Percentiles rank a stretch among this genome's conserved stretches.
phyloP scores from a whole-genome alignment of 2,888 invertebrate genomes.

The Drosophila hawaiiensis region DNA sequence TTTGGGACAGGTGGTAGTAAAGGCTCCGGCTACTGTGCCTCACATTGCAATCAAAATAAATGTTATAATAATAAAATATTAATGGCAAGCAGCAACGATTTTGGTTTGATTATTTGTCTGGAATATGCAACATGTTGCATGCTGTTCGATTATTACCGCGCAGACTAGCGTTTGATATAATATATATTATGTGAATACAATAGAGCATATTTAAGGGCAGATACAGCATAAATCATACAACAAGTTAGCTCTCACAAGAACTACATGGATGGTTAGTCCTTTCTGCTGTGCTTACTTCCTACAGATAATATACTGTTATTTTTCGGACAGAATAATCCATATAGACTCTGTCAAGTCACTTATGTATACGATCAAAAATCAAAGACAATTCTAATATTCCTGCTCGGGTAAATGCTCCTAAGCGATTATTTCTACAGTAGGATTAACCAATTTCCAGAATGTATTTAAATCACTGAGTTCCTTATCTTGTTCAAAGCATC shows the following conservation, averaged over 20 bases:
- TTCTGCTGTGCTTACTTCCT: not conserved
- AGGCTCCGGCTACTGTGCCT: constrained; percentile 16
- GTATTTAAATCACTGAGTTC: no score
- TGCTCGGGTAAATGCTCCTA: not conserved
- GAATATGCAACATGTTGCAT: constrained; percentile 35
- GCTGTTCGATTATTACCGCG: not conserved
- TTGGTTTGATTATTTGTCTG: not conserved
- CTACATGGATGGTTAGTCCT: not conserved
- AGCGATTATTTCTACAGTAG: not conserved
- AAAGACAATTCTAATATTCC: not conserved
- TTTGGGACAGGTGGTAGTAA: constrained; percentile 4
- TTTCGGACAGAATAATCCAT: not conserved
- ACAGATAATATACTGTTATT: not conserved
- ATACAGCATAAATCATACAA: not conserved
- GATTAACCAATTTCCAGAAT: no score
- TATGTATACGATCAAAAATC: not conserved
- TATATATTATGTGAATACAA: not conserved
- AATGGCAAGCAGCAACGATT: constrained; percentile 7
- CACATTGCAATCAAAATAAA: constrained; percentile 54
- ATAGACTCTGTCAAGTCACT: not conserved
- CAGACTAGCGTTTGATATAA: not conserved
- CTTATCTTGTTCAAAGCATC: no score
- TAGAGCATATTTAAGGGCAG: not conserved
- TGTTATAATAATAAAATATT: constrained; percentile 21
- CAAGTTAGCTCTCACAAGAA: not conserved